phyloP scores from a whole-genome alignment of 2,888 invertebrate genomes.

The Nomada hirtipes region DNA sequence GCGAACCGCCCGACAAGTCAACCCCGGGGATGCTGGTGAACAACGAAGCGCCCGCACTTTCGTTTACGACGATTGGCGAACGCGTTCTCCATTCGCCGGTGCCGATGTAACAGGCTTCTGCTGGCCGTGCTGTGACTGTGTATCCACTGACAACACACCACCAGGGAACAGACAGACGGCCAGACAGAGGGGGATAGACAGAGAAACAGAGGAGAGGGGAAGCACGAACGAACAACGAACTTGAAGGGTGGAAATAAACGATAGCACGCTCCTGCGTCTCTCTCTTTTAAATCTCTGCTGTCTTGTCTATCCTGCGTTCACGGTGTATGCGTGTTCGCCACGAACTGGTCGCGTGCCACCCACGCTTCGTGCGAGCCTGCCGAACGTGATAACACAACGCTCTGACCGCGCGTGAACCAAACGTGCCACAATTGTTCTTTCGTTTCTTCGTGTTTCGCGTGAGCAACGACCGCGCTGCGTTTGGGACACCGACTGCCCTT shows the following conservation, averaged over 20 bases:
- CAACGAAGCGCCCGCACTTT: slow-evolving; percentile 69
- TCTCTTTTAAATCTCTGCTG: not conserved
- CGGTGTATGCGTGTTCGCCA: not conserved
- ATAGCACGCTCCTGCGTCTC: not conserved
- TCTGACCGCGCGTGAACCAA: not conserved
- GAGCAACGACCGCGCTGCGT: slow-evolving; percentile 29
- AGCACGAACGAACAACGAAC: slow-evolving; percentile 5
- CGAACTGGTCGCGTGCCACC: not conserved
- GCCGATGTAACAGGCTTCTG: slow-evolving; percentile 36
- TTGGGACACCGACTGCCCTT: slow-evolving; percentile 39
- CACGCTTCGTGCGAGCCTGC: slow-evolving; percentile 1
- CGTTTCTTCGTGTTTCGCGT: not conserved
- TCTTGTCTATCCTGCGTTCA: not conserved
- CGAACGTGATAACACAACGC: slow-evolving; percentile 1
- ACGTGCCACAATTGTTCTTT: not conserved
- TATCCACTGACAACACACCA: slow-evolving; percentile 23
- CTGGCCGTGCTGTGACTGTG: slow-evolving; percentile 30
- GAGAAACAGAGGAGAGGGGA: not conserved
- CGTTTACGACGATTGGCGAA: slow-evolving; percentile 72
- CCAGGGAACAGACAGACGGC: slow-evolving; percentile 10
- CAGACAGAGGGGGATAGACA: not conserved
- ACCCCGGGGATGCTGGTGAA: not conserved
- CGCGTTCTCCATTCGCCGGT: slow-evolving; percentile 75
- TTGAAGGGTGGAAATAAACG: slow-evolving; percentile 14
- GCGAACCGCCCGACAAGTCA: slow-evolving; percentile 15